A percentile compares a stretch with the other conserved stretches of the same genome.
phyloP scores from a whole-genome alignment of 2,888 invertebrate genomes.

The Ormyrus pomaceus region DNA sequence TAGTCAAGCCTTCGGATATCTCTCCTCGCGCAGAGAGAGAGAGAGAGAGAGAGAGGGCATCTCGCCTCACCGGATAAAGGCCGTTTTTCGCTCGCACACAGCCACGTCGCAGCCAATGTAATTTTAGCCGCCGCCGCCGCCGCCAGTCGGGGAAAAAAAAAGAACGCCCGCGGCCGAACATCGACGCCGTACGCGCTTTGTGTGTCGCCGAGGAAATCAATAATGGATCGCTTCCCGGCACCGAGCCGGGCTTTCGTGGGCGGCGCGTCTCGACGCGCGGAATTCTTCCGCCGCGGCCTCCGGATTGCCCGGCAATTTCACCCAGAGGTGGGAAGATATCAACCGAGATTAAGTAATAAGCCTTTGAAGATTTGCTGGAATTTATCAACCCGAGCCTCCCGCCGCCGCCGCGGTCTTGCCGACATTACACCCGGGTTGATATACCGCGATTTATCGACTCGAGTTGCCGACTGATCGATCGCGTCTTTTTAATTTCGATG shows the following conservation, averaged over 20 bases:
- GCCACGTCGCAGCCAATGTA: conserved; percentile 26
- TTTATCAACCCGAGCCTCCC: neutral
- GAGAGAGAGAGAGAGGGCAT: neutral
- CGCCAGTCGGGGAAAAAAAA: conserved; percentile 1
- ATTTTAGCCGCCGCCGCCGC: conserved; percentile 33
- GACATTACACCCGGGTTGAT: too few relatives aligned
- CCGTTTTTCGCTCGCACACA: conserved; percentile 13
- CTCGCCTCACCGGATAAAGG: conserved; percentile 29
- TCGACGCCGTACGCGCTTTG: neutral
- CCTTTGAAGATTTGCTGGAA: conserved; percentile 11
- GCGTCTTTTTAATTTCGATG: too few relatives aligned
- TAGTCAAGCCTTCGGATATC: conserved; percentile 63
- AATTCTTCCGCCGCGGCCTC: too few relatives aligned
- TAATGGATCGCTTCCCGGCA: conserved; percentile 42
- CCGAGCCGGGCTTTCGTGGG: too few relatives aligned
- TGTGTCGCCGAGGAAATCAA: conserved; percentile 43
- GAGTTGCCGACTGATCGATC: too few relatives aligned
- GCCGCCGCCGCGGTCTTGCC: too few relatives aligned
- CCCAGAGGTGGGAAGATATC: neutral
- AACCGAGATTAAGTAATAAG: conserved; percentile 20
- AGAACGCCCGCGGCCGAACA: neutral
- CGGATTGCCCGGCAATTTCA: conserved; percentile 15
- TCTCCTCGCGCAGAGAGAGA: conserved; percentile 6
- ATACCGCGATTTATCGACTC: too few relatives aligned
- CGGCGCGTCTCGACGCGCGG: neutral